Evolutionary conservation across 2,888 invertebrate species (phyloP).

Genomic region (Troides oblongomaculatus): DNA sequence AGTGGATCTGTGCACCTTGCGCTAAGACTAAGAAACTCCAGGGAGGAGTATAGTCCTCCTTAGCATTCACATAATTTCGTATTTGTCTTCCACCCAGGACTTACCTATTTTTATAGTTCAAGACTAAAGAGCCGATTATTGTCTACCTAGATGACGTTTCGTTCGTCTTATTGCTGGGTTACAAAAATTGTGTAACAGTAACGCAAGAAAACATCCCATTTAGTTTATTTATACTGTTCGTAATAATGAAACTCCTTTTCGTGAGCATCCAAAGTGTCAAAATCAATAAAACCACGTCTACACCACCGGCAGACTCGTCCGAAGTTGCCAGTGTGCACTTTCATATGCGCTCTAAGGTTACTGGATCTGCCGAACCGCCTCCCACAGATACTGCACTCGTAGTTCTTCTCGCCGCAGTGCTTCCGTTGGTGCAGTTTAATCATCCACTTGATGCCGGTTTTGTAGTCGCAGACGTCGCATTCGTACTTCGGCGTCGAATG

Average conservation of each 20-base stretch:
- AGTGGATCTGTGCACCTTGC: too few relatives aligned
- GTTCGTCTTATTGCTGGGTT: too few relatives aligned
- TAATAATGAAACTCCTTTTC: slow-evolving; percentile 49
- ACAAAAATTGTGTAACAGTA: neutral
- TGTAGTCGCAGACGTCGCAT: slow-evolving; percentile 63
- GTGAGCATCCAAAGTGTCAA: slow-evolving; percentile 48
- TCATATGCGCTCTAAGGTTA: slow-evolving; percentile 62
- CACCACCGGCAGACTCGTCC: slow-evolving; percentile 62
- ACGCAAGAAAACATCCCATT: neutral
- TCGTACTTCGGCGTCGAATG: slow-evolving; percentile 60
- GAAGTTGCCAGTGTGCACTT: slow-evolving; percentile 56
- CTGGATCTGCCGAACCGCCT: slow-evolving; percentile 77
- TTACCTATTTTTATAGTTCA: too few relatives aligned
- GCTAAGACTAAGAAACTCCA: too few relatives aligned
- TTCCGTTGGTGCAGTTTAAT: slow-evolving; percentile 67
- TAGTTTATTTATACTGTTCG: slow-evolving; percentile 37
- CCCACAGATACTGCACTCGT: slow-evolving; percentile 78
- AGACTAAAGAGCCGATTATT: too few relatives aligned
- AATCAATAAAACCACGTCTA: slow-evolving; percentile 50
- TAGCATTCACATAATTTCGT: too few relatives aligned
- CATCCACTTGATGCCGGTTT: slow-evolving; percentile 57
- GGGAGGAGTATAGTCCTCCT: too few relatives aligned
- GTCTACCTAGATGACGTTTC: too few relatives aligned
- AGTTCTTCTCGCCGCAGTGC: slow-evolving; percentile 72
- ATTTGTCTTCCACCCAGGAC: too few relatives aligned